A percentile compares a stretch with the other conserved stretches of the same genome.
phyloP scores from a whole-genome alignment of 2,797 vertebrate genomes.

The Enteromius fasciolatus region DNA sequence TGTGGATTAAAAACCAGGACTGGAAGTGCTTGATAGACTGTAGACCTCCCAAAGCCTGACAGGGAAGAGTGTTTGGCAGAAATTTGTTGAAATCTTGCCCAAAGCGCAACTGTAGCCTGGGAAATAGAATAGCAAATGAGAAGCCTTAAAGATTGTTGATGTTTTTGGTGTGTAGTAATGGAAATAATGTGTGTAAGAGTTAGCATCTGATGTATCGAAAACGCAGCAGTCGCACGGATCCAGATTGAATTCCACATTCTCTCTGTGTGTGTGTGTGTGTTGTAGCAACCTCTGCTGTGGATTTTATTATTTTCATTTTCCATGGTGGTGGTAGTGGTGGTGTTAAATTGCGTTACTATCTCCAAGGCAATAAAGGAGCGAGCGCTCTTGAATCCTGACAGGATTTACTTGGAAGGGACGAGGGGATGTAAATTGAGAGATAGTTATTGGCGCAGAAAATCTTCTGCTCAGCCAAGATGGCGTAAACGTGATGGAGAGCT shows the following conservation, averaged over 20 bases:
- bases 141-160: conserved; percentile 33
- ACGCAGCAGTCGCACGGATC: not conserved
- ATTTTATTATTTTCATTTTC: conserved; percentile 40
- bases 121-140: conserved; percentile 41
- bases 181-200: conserved; percentile 56
- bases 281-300: conserved; percentile 7
- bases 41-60: conserved; percentile 57
- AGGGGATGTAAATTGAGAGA: conserved; percentile 47
- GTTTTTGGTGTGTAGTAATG: conserved; percentile 33
- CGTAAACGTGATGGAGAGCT: conserved; percentile 32
- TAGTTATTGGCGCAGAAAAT: conserved; percentile 44
- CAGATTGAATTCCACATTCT: conserved; percentile 24
- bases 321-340: conserved; percentile 32
- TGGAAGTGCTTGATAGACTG: conserved; percentile 61
- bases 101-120: conserved; percentile 47
- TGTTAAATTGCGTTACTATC: conserved; percentile 49
- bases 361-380: conserved; percentile 43
- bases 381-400: conserved; percentile 46
- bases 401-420: conserved; percentile 43
- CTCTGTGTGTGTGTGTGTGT: conserved; percentile 2
- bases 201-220: conserved; percentile 51
- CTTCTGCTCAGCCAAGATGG: conserved; percentile 46
- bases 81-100: conserved; percentile 31
- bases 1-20: conserved; percentile 57
- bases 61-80: conserved; percentile 61